A percentile compares a stretch with the other conserved stretches of the same genome.
Evolutionary conservation across 2,797 vertebrate genomes (phyloP).

Genomic region (Parambassis ranga): DNA sequence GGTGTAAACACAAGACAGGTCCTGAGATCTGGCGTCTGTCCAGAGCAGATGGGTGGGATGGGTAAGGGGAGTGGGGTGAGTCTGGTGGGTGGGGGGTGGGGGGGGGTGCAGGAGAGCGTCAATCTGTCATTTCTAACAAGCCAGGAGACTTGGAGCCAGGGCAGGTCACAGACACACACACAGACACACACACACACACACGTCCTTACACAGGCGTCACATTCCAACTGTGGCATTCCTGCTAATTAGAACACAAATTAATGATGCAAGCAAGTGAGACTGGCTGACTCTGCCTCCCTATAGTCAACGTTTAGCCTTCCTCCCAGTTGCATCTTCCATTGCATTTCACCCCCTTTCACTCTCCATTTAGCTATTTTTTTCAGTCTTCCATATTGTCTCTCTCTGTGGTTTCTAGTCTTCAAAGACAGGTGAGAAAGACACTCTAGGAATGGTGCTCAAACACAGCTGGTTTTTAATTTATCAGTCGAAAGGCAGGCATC

Average conservation of each 20-base stretch:
- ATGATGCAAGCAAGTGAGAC: conserved; percentile 70
- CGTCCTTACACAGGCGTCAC: conserved; percentile 53
- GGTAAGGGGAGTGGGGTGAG: conserved; percentile 40
- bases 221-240: conserved; percentile 74
- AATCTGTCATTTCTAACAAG: conserved; percentile 85
- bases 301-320: conserved; percentile 55
- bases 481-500: background rate
- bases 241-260: conserved; percentile 81
- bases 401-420: background rate
- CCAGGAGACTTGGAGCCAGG: conserved; percentile 75
- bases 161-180: conserved; percentile 73
- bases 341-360: background rate
- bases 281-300: conserved; percentile 47
- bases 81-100: conserved; percentile 33
- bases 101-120: conserved; percentile 60
- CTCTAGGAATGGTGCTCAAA: background rate
- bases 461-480: background rate
- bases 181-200: conserved; percentile 35
- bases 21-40: conserved; percentile 66
- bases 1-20: conserved; percentile 49
- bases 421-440: conserved; percentile 4
- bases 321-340: conserved; percentile 17
- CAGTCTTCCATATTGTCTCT: background rate
- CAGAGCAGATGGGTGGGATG: conserved; percentile 78
- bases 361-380: background rate